Evolutionary conservation across 2,113 vertebrate species (phyloP).

Genomic region (Zosterops lateralis): DNA sequence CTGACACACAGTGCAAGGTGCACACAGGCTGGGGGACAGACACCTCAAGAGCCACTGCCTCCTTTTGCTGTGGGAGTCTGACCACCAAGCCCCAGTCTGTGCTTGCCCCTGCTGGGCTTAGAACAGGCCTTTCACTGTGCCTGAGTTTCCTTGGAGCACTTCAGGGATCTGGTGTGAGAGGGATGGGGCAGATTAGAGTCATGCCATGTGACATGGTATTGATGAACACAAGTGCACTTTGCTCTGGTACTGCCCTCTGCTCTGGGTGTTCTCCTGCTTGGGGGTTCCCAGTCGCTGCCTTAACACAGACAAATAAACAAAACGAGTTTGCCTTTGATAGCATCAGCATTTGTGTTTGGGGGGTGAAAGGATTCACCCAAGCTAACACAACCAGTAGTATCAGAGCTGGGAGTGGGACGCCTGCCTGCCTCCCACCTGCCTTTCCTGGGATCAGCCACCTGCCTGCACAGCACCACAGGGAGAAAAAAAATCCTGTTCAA

Average conservation of each 20-base stretch:
- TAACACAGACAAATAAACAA: constrained; percentile 14
- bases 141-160: rapidly evolving
- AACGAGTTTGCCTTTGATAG: neutral
- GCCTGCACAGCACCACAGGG: neutral
- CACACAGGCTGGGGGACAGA: rapidly evolving
- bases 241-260: neutral
- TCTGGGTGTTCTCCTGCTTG: neutral
- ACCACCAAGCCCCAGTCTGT: neutral
- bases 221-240: neutral
- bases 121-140: neutral
- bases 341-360: constrained; percentile 4
- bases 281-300: neutral
- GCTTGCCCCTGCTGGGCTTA: neutral
- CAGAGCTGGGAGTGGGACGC: neutral
- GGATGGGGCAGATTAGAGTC: neutral
- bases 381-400: neutral
- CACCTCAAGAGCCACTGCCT: neutral
- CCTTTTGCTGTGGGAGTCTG: rapidly evolving
- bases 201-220: rapidly evolving
- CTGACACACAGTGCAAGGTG: rapidly evolving
- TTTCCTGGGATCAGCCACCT: neutral
- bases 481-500: neutral
- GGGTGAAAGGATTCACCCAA: neutral
- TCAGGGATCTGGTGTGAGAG: neutral
- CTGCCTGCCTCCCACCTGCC: neutral